Base-by-base conservation (phyloP, 2,113 vertebrate species). In the Xenopus laevis region DNA sequence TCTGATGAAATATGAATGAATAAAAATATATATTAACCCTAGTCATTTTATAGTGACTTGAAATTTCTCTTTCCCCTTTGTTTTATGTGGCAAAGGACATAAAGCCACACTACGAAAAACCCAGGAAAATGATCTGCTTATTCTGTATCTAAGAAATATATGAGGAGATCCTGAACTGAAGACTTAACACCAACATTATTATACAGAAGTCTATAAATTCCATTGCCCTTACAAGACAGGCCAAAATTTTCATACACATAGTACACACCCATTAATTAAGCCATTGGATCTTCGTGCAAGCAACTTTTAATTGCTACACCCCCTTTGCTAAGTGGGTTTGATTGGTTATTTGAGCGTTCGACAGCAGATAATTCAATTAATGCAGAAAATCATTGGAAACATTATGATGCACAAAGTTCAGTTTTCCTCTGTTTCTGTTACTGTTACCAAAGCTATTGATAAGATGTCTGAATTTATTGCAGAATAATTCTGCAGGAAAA, bases 401-500 rank as follows among this genome's bases (percentile, higher is more conserved):
- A 90, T 90, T 89, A 92, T 93, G 92, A 95, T 90, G 89, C 90
- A 91, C 86, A 89, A 93, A 93, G 90, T 92, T 95, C 93, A 89
- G 88, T 91, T 97, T 93, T 90, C 27, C 82, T 86, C 87, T 90
- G 86, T 95, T 95, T 90, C 94, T 94, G 93, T 84, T 88, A 90
- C 94, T 95, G 96, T 96, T 95, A 92, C 91, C 87, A 90, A 82
- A 87, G 93, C 97, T 99, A 98, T 99, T 99, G 96, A 99, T 99
- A 99, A 99, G 95, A 98, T 98, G 97, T 97, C 95, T 99, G 94
- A 97, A 99, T 99, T 98, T 99, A 99, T 95, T 98, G 96, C 97
- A 89, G 96, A 98, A 98, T 98, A 99, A 98, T 99, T 98, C 96
- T 96, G 95, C 94, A 93, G 93, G 96, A 97, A 98, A 98, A 96